Evolutionary conservation across 2,113 vertebrate species (phyloP).

Genomic region (Burhinus bistriatus): DNA sequence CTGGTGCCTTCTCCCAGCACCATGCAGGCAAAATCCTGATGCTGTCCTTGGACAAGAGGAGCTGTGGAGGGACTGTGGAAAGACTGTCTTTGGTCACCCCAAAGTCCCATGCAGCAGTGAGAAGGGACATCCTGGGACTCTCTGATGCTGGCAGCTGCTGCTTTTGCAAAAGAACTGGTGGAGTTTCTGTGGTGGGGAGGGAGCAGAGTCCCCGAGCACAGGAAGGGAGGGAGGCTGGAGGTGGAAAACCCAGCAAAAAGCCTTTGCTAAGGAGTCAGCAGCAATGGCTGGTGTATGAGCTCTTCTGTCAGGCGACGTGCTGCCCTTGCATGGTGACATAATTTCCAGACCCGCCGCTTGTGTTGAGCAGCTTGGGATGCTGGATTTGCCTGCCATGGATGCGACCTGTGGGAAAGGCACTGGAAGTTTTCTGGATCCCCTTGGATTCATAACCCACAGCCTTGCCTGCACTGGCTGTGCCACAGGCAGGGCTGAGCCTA

Average conservation of each 20-base stretch:
- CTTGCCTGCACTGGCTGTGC: not conserved
- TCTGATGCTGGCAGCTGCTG: not conserved
- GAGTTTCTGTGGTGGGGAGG: not conserved
- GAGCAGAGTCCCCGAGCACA: rapidly evolving
- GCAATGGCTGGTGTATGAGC: not conserved
- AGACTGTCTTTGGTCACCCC: not conserved
- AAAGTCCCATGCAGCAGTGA: not conserved
- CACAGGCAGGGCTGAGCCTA: not conserved
- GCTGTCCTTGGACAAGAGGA: not conserved
- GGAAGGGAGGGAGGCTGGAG: not conserved
- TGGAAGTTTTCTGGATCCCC: not conserved
- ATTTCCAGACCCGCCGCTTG: not conserved
- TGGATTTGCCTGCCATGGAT: not conserved
- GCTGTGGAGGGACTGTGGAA: not conserved
- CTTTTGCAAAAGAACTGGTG: not conserved
- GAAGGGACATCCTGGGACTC: not conserved
- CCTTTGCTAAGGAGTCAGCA: not conserved
- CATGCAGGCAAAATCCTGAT: not conserved
- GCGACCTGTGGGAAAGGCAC: not conserved
- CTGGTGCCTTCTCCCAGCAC: not conserved
- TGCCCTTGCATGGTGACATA: not conserved
- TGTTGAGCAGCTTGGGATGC: not conserved
- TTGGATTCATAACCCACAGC: not conserved
- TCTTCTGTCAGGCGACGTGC: not conserved
- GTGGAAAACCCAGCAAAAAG: not conserved